Percentiles rank a stretch among this genome's conserved stretches.
These are phyloP conservation scores for Caenorhabditis sinica DNA, from an alignment of 2,888 invertebrate genomes.

Conservation along the genomic window DNA sequence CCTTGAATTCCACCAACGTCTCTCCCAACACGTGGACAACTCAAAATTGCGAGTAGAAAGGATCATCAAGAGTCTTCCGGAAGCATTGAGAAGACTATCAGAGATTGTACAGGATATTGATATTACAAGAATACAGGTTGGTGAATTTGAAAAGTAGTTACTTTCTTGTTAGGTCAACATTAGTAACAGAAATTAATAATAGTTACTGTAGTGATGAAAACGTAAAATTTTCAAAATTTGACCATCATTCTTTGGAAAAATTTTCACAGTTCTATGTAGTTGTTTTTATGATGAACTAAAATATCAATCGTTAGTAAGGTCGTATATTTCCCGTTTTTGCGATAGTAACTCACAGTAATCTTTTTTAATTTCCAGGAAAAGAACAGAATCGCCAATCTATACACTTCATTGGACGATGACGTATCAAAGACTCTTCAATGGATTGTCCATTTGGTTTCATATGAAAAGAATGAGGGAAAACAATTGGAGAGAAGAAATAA, in stretches of 20 bases:
- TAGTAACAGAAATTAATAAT: too few relatives aligned
- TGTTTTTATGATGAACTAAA: too few relatives aligned
- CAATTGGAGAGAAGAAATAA: conserved; percentile 39
- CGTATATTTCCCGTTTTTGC: too few relatives aligned
- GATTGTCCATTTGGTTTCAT: conserved; percentile 64
- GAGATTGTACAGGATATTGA: conserved; percentile 63
- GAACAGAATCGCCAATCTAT: conserved; percentile 55
- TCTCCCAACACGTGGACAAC: conserved; percentile 60
- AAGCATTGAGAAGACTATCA: conserved; percentile 50
- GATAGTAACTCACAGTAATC: too few relatives aligned
- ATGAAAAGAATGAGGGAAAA: conserved; percentile 63
- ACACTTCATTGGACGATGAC: conserved; percentile 56
- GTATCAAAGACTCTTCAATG: conserved; percentile 62
- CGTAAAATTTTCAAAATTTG: too few relatives aligned
- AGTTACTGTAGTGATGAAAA: too few relatives aligned
- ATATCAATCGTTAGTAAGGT: too few relatives aligned
- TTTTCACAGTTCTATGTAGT: too few relatives aligned
- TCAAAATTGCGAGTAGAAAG: conserved; percentile 54
- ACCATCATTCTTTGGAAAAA: too few relatives aligned
- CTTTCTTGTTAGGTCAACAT: too few relatives aligned
- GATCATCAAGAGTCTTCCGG: conserved; percentile 59
- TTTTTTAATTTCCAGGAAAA: conserved; percentile 63
- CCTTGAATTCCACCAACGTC: conserved; percentile 58
- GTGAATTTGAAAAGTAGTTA: not conserved
- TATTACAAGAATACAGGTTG: conserved; percentile 60